phyloP scores from a whole-genome alignment of 2,113 vertebrate genomes.

The Tor tambroides region DNA sequence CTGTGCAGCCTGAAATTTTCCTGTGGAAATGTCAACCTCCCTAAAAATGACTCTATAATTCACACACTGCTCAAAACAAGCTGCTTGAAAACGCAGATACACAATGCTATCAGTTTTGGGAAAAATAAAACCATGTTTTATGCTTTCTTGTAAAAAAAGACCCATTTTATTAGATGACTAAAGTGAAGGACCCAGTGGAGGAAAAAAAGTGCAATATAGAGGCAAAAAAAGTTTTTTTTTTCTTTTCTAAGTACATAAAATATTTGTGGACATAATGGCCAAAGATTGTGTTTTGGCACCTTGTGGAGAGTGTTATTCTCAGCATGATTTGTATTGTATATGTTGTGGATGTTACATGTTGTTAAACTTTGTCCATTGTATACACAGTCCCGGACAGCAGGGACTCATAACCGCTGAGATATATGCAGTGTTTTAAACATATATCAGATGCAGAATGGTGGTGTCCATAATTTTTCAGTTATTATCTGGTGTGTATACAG shows the following conservation, averaged over 20 bases:
- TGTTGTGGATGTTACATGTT: slow-evolving; percentile 28
- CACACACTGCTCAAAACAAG: not conserved
- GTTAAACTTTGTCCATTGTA: slow-evolving; percentile 10
- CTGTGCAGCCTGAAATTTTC: not conserved
- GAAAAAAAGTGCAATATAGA: not conserved
- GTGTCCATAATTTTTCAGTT: slow-evolving; percentile 12
- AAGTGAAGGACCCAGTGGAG: not conserved
- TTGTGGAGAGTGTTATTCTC: slow-evolving; percentile 10
- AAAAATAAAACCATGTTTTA: not conserved
- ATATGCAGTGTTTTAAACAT: slow-evolving; percentile 30
- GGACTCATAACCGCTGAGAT: slow-evolving; percentile 17
- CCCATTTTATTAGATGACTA: not conserved
- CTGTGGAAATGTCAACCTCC: not conserved
- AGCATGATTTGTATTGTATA: slow-evolving; percentile 35
- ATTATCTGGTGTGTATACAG: slow-evolving; percentile 31
- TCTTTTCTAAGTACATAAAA: not conserved
- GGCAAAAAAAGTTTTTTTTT: not conserved
- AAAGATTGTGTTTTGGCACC: not conserved
- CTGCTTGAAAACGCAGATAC: not conserved
- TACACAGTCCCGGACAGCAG: slow-evolving; percentile 7
- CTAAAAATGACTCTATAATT: not conserved
- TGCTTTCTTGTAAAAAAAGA: not conserved
- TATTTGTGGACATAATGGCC: not conserved
- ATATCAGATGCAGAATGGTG: slow-evolving; percentile 1
- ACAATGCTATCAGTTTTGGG: not conserved